phyloP scores from a whole-genome alignment of 2,797 vertebrate genomes.

The Enteromius trimaculatus region DNA sequence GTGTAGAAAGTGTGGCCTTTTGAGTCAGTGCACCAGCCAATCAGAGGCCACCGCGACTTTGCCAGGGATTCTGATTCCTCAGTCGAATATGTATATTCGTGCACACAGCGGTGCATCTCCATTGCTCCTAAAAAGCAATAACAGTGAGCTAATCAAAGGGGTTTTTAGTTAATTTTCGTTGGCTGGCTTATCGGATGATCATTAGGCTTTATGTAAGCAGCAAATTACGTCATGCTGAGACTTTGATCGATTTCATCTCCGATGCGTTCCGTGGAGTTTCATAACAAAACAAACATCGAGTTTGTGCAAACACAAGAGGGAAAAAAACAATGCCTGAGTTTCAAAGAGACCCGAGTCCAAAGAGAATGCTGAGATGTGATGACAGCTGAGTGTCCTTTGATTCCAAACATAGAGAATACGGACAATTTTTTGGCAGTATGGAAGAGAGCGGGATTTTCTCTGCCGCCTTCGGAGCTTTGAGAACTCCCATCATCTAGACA shows the following conservation, averaged over 20 bases:
- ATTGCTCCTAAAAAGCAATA: constrained; percentile 22
- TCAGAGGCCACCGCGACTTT: constrained; percentile 20
- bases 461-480: constrained; percentile 59
- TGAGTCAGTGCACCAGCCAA: constrained; percentile 50
- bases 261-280: constrained; percentile 16
- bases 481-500: constrained; percentile 63
- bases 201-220: background rate
- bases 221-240: constrained; percentile 1
- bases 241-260: constrained; percentile 1
- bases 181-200: constrained; percentile 3
- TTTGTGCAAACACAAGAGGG: background rate
- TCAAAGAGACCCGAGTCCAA: constrained; percentile 31
- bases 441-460: constrained; percentile 42
- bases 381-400: constrained; percentile 46
- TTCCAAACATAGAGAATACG: constrained; percentile 43
- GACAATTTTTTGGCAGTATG: constrained; percentile 34
- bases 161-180: constrained; percentile 5
- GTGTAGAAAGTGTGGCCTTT: constrained; percentile 52
- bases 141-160: constrained; percentile 22
- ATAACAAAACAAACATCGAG: constrained; percentile 15
- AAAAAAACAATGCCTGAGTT: constrained; percentile 9
- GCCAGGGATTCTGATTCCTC: constrained; percentile 34
- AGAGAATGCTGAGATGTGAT: constrained; percentile 32
- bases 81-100: constrained; percentile 7
- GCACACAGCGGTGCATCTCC: constrained; percentile 24